phyloP scores from a whole-genome alignment of 1,140 invertebrate species.

The Orchesella cincta region DNA sequence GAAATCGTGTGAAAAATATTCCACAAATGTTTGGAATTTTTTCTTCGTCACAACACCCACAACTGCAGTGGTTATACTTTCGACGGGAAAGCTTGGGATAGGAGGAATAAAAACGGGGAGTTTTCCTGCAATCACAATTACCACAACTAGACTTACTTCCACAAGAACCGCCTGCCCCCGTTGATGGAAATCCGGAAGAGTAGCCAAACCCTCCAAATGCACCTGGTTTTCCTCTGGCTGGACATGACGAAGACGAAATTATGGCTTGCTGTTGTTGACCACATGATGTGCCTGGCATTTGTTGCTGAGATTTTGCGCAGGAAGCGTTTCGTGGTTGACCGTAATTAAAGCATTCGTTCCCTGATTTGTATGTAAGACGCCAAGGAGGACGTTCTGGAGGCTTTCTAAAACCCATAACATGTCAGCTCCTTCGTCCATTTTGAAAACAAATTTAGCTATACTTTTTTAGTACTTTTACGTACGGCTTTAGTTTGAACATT shows the following conservation, averaged over 20 bases:
- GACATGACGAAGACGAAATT: too few relatives aligned
- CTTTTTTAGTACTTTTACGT: background rate
- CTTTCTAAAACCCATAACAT: background rate
- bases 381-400: constrained; percentile 1
- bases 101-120: too few relatives aligned
- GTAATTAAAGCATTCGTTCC: background rate
- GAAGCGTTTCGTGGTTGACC: too few relatives aligned
- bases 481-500: constrained; percentile 5
- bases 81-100: too few relatives aligned
- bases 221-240: too few relatives aligned
- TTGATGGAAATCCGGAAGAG: too few relatives aligned
- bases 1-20: background rate
- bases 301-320: too few relatives aligned
- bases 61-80: background rate
- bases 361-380: constrained; percentile 13
- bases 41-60: background rate
- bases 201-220: too few relatives aligned
- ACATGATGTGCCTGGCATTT: too few relatives aligned
- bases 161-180: too few relatives aligned
- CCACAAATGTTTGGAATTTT: constrained; percentile 12
- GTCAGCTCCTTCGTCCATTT: background rate
- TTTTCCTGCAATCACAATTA: too few relatives aligned
- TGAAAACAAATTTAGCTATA: background rate
- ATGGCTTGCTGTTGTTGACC: too few relatives aligned
- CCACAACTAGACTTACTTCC: background rate